Evolutionary conservation across 2,888 invertebrate genomes (phyloP).

Genomic region (Chloromyia formosa): DNA sequence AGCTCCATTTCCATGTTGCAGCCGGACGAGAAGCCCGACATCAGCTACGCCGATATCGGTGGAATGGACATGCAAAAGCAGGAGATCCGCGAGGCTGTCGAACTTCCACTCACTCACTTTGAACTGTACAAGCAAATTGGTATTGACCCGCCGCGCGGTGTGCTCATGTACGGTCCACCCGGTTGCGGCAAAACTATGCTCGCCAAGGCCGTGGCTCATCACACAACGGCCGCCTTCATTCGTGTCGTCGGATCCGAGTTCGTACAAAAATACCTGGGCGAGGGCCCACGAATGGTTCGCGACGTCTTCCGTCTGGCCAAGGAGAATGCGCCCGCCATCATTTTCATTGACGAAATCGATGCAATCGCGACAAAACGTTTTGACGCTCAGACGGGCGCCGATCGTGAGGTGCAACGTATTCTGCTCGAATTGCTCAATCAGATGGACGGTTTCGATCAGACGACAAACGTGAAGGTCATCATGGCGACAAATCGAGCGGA

Average conservation of each 20-base stretch:
- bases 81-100: conserved; percentile 98
- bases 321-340: conserved; percentile 99
- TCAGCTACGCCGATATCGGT: conserved; percentile 96
- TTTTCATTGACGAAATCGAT: conserved; percentile 99
- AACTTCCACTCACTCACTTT: conserved; percentile 96
- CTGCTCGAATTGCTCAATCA: conserved; percentile 96
- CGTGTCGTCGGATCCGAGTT: conserved; percentile 99
- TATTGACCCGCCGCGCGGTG: conserved; percentile 98
- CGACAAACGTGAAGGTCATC: conserved; percentile 98
- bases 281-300: conserved; percentile 98
- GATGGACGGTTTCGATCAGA: conserved; percentile 99
- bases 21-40: conserved; percentile 97
- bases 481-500: conserved; percentile 98
- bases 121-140: conserved; percentile 98
- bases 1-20: conserved; percentile 98
- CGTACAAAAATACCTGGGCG: conserved; percentile 98
- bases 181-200: conserved; percentile 99
- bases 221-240: conserved; percentile 98
- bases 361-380: conserved; percentile 99
- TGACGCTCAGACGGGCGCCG: conserved; percentile 98
- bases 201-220: conserved; percentile 98
- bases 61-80: conserved; percentile 99
- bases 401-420: conserved; percentile 98
- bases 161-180: conserved; percentile 99
- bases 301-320: conserved; percentile 99